Base-by-base conservation (phyloP, 2,113 vertebrate genomes). In the Pachyramphus minor region DNA sequence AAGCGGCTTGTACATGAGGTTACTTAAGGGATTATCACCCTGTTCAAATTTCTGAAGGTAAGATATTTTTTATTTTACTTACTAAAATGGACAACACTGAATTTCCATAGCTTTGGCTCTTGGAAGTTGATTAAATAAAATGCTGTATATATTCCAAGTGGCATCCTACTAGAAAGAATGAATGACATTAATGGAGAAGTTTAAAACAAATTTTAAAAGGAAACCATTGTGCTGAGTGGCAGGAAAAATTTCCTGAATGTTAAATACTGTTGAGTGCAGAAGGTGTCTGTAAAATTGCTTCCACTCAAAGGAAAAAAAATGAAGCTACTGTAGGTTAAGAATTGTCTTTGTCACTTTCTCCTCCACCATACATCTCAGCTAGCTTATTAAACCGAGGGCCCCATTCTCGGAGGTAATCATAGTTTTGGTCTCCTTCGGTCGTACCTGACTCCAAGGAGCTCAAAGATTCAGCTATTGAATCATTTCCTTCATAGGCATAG, bases 281-380 rank as follows among this genome's bases (percentile, higher is more conserved):
- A 94, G 73, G 84, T 78, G 93, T 94, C 90, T 95, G 84, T 93
- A 89, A 83, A 96, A 97, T 95, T 94, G 92, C 96, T 97, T 97
- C 74, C 50, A 37, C 92, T 87, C 55, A 94, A 84, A 78, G 50
- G 89, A 91, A 94, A 87, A 64, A 89, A 89, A 82, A 58, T 12
- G 45, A 79, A 56, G 50, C 89, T 94, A 96, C 39, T 91, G 89
- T 76, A 62, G 93, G 96, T 98, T 99, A 99, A 90, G 98, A 98
- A 96, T 79, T 44, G 97, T 99, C 99, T 94, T 98, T 99, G 92
- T 99, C 99, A 23, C 98, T 98, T 63, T 99, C 99, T 84, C 98
- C 99, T 52, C 98, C 99, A 84, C 99, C 99, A 27, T 99, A 99
- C 99, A 99, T 99, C 92, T 99, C 99, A 7, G 99, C 99, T 82